Evolutionary conservation across 2,888 invertebrate species (phyloP), one percentile per base, ranked within the genome.

Genomic region (Thereva unica): DNA sequence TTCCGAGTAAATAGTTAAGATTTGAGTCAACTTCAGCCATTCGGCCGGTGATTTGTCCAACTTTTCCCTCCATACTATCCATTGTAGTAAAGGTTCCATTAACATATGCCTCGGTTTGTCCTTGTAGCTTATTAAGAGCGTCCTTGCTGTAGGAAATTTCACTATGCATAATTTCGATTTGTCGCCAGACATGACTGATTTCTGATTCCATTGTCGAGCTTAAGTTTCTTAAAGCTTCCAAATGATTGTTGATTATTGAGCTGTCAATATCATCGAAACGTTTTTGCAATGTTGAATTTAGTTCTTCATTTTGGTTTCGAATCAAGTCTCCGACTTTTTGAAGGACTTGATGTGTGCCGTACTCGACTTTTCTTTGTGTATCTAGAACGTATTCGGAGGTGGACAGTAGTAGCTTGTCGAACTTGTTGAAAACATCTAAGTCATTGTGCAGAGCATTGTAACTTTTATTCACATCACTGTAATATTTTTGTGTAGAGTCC

Each of bases 151-250:
- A 87, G 40, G 87, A 87, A 75, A 95, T 87, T 77, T 93, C 92
- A 74, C 89, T 88, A 78, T 91, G 89, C 91, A 95, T 92, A 66
- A 91, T 89, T 70, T 93, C 92, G 73, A 95, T 93, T 79, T 93
- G 94, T 34, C 93, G 83, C 94, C 94, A 94, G 10, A 95, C 93
- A 77, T 92, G 90, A 71, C 89, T 87, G 77, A 93, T 89, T 76
- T 92, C 92, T 9, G 86, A 83, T 73, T 93, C 92, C 75, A 94
- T 87, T 75, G 89, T 89, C 0, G 85, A 81, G 57, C 89, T 92
- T 59, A 93, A 80, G 78, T 93, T 93, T 4, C 86, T 85, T 66
- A 91, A 79, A 0, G 89, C 87, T 2, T 86, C 86, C 45, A 87
- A 86, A 74, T 93, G 92, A 75, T 89, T 90, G 70, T 84, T 86